phyloP scores from a whole-genome alignment of 2,113 vertebrate genomes.

The Phyllostomus hastatus region DNA sequence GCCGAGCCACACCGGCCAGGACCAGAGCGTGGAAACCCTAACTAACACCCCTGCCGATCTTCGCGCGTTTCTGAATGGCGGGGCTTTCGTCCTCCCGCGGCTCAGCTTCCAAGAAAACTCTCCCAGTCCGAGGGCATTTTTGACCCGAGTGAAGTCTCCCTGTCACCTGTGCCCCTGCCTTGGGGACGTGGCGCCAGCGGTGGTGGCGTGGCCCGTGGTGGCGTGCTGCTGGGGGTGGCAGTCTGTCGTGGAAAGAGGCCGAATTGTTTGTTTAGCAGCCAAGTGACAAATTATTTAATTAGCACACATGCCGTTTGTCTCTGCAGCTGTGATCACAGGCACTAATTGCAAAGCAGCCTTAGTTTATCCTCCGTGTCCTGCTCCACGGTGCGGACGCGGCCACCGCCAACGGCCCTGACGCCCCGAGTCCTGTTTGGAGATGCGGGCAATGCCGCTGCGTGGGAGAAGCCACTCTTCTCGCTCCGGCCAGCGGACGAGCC shows the following conservation, averaged over 20 bases:
- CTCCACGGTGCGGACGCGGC: conserved; percentile 78
- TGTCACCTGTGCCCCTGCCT: neutral
- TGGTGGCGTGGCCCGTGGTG: conserved; percentile 65
- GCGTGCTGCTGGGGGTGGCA: conserved; percentile 71
- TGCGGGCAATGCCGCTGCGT: conserved; percentile 65
- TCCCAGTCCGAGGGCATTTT: neutral
- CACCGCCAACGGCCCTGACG: conserved; percentile 76
- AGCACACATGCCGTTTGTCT: conserved; percentile 85
- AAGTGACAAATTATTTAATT: conserved; percentile 90
- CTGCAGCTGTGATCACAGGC: conserved; percentile 82
- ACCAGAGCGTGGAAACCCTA: neutral
- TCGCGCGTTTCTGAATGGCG: neutral
- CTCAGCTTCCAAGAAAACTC: neutral
- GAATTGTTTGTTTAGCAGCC: conserved; percentile 85
- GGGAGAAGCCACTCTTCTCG: neutral
- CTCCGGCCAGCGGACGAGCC: neutral
- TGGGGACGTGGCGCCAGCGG: conserved; percentile 16
- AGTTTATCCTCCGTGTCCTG: conserved; percentile 82
- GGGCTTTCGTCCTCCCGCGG: neutral
- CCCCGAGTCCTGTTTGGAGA: conserved; percentile 56
- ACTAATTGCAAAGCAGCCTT: conserved; percentile 84
- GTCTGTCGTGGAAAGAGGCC: conserved; percentile 79
- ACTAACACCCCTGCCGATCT: neutral
- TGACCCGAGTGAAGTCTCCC: neutral
- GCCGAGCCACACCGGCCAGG: too few species aligned